Evolutionary conservation across 2,113 vertebrate genomes (phyloP).

Genomic region (Gnathonemus longibarbis): DNA sequence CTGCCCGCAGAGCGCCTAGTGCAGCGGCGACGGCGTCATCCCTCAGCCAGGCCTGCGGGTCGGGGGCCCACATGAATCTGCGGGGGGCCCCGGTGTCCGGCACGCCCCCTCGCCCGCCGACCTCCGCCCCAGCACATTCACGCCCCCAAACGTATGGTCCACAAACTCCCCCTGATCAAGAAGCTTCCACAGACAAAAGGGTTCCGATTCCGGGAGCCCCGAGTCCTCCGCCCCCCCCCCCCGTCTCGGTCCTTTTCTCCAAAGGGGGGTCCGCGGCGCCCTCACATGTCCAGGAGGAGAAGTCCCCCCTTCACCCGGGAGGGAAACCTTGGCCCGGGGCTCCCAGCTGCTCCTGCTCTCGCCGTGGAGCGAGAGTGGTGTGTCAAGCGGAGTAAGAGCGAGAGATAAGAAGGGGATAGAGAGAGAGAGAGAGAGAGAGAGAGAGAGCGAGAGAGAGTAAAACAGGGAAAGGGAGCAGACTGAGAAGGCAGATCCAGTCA

Average conservation of each 20-base stretch:
- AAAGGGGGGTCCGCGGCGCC: not conserved
- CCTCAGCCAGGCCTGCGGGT: constrained; percentile 59
- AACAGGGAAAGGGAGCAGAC: constrained; percentile 6
- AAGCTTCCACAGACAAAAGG: not conserved
- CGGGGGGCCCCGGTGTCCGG: constrained; percentile 48
- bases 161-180: not conserved
- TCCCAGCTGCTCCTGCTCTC: constrained; percentile 35
- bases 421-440: constrained; percentile 27
- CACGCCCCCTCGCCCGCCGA: constrained; percentile 35
- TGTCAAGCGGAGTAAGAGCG: constrained; percentile 34
- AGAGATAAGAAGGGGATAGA: constrained; percentile 5
- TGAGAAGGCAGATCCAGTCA: constrained; percentile 19
- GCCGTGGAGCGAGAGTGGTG: constrained; percentile 46
- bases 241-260: not conserved
- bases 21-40: constrained; percentile 59
- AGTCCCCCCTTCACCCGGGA: constrained; percentile 20
- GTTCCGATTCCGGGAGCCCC: constrained; percentile 8
- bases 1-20: constrained; percentile 60
- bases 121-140: not conserved
- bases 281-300: constrained; percentile 25
- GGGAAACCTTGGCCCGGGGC: constrained; percentile 44
- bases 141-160: not conserved
- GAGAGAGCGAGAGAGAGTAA: constrained; percentile 10
- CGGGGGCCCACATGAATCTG: constrained; percentile 66
- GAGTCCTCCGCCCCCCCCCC: not conserved